Conservation (phyloP, 2,797 vertebrate genomes). For the Poeciliopsis paucimaculata region DNA sequence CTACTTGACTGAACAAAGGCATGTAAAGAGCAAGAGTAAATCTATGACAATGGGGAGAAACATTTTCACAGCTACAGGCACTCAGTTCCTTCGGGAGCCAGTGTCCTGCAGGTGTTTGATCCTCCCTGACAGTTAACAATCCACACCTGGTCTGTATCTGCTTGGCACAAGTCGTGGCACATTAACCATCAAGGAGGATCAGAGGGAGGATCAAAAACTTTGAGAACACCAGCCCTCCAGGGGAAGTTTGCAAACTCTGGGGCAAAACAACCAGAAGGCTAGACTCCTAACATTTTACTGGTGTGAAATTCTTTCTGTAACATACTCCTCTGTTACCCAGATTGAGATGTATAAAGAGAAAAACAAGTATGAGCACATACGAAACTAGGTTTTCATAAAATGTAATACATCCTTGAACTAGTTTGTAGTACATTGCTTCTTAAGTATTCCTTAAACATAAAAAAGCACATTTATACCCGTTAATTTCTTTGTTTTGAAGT, state of each 20-base stretch:
- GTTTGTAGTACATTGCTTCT: not conserved
- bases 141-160: constrained; percentile 30
- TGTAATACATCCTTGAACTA: not conserved
- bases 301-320: constrained; percentile 20
- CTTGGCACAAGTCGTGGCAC: constrained; percentile 20
- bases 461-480: not conserved
- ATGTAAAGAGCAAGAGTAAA: not conserved
- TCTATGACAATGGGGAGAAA: not conserved
- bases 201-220: constrained; percentile 46
- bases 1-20: not conserved
- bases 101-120: constrained; percentile 40
- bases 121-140: constrained; percentile 36
- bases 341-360: constrained; percentile 19
- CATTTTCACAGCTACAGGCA: not conserved
- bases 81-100: not conserved
- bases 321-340: constrained; percentile 43
- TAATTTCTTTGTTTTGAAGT: not conserved
- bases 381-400: not conserved
- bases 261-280: constrained; percentile 41
- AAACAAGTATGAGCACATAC: not conserved
- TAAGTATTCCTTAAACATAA: not conserved
- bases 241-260: constrained; percentile 36
- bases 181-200: constrained; percentile 48
- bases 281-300: constrained; percentile 26
- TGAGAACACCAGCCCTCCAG: constrained; percentile 33